Evolutionary conservation across 2,797 vertebrate genomes (phyloP).

Genomic region (Borostomias antarcticus): DNA sequence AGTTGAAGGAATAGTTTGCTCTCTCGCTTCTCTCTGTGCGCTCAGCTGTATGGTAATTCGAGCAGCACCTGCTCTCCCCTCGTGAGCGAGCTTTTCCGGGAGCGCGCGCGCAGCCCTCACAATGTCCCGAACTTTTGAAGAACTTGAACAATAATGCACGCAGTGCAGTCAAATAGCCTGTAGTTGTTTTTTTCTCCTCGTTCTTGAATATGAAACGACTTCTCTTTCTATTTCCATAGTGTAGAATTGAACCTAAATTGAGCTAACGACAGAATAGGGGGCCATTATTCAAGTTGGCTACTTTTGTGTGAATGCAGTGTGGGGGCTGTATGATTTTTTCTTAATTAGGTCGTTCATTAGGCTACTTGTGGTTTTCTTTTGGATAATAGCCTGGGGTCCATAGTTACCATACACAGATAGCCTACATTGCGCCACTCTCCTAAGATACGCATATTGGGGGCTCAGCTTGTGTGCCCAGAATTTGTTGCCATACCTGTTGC

Average conservation of each 20-base stretch:
- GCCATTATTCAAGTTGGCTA: not conserved
- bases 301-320: not conserved
- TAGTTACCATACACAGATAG: conserved; percentile 44
- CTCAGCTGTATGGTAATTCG: conserved; percentile 99
- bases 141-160: conserved; percentile 8
- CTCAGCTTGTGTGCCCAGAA: not conserved
- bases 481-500: conserved; percentile 30
- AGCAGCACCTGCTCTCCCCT: conserved; percentile 94
- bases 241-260: not conserved
- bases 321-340: conserved; percentile 21
- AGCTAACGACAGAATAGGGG: not conserved
- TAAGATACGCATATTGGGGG: conserved; percentile 49
- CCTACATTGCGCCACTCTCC: conserved; percentile 60
- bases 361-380: conserved; percentile 60
- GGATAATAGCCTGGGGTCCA: conserved; percentile 48
- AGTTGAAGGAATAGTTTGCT: conserved; percentile 85
- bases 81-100: conserved; percentile 86
- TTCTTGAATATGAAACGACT: conserved; percentile 1
- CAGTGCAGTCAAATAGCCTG: conserved; percentile 1
- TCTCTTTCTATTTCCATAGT: not conserved
- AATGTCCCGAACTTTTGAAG: conserved; percentile 69
- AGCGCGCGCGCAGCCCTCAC: conserved; percentile 81
- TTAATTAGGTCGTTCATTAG: conserved; percentile 71
- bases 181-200: not conserved
- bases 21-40: conserved; percentile 74